Percentiles rank a stretch among this genome's conserved stretches.
These are phyloP conservation scores for Drosophila novamexicana DNA, from an alignment of 1,140 invertebrate genomes.

Conservation along the genomic window DNA sequence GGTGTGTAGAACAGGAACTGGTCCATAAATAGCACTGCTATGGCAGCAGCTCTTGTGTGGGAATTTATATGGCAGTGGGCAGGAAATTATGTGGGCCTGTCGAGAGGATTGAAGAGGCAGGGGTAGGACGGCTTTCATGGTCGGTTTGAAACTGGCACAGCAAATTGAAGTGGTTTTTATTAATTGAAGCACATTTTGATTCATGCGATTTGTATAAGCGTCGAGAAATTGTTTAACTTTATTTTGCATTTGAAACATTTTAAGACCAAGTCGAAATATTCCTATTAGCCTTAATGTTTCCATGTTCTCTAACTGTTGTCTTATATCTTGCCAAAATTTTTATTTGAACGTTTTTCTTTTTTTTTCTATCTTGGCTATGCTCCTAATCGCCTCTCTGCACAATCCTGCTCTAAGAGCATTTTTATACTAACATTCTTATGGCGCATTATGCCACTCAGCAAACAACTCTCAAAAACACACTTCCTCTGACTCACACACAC, in stretches of 20 bases:
- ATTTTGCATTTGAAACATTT: constrained; percentile 24
- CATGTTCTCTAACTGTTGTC: constrained; percentile 1
- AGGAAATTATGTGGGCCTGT: constrained; percentile 66
- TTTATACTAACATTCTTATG: constrained; percentile 10
- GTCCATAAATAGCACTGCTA: constrained; percentile 71
- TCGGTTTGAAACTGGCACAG: constrained; percentile 55
- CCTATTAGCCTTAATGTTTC: background rate
- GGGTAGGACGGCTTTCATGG: constrained; percentile 1
- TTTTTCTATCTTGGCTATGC: constrained; percentile 6
- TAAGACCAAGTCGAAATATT: background rate
- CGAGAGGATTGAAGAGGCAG: background rate
- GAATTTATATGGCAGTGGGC: constrained; percentile 70
- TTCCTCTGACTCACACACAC: background rate
- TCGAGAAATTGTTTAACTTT: constrained; percentile 9
- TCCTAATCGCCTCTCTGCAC: constrained; percentile 12
- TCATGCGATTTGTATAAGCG: constrained; percentile 42
- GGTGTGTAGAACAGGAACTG: constrained; percentile 64
- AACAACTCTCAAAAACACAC: constrained; percentile 31
- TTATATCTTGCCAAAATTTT: background rate
- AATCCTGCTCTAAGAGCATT: background rate
- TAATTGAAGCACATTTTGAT: constrained; percentile 63
- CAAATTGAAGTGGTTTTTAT: constrained; percentile 63
- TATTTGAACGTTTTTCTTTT: background rate
- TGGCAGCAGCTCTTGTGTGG: constrained; percentile 62
- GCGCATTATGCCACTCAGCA: constrained; percentile 50